Evolutionary conservation across 2,113 vertebrate species (phyloP), one percentile per base, ranked within the genome.

Genomic region (Sisor rabdophorus): DNA sequence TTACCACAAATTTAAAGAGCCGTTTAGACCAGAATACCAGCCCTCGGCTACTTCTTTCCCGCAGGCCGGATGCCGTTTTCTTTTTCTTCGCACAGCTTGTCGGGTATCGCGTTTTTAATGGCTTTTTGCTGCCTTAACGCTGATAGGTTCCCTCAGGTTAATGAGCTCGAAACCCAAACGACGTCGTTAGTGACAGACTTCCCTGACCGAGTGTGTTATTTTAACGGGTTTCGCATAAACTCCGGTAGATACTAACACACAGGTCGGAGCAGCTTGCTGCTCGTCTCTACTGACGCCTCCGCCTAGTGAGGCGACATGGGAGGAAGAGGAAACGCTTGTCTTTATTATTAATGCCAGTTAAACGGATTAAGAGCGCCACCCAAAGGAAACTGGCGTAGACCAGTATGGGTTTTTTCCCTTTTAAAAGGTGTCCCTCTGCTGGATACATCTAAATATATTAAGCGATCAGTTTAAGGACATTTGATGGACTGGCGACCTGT

Each of bases 21-120:
- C 71, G 85, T 84, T 88, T 80, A 60, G 26, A 83, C 78, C 73
- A 80, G 87, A 85, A 56, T 78, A 77, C 84, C 87, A 87, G 85
- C 86, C 86, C 87, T 84, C 73, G 77, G 71, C 60, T 74, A 64
- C 84, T 84, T 85, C 75, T 76, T 82, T 83, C 76, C 77, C 83
- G 50, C 84, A 87, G 90, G 89, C 90, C 91, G 89, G 90, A 86
- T 89, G 85, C 87, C 86, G 86, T 82, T 77, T 86, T 87, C 78
- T 86, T 87, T 88, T 84, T 84, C 89, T 86, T 86, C 80, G 77
- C 80, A 82, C 47, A 71, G 76, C 70, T 78, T n/a, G 30, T 52
- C 65, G 15, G 65, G 47, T 69, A 20, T 69, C 47, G 47, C 17
- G 47, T 47, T 52, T 69, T 69, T 20, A 5, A 11, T 9, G 1